A percentile compares a stretch with the other conserved stretches of the same genome.
Conservation (phyloP, 23 tunicate species). For the Ciona savignyi region DNA sequence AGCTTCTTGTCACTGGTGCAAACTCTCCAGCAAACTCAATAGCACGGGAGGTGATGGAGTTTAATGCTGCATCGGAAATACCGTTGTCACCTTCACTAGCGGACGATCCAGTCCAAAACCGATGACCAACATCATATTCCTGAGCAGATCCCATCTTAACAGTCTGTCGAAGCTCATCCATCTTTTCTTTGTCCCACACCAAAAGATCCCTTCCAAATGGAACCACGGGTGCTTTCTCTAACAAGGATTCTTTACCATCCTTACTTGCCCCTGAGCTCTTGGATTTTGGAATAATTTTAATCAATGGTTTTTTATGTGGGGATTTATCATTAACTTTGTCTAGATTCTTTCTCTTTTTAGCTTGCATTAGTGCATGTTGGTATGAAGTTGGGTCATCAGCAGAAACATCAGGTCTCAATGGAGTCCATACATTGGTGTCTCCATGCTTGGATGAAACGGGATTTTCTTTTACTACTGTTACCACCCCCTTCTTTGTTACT, state of each 20-base stretch:
- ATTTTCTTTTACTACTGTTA: not conserved
- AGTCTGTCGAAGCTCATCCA: slow-evolving; percentile 34
- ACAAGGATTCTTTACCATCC: not conserved
- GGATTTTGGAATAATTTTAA: not conserved
- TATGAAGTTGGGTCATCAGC: slow-evolving; percentile 62
- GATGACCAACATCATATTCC: slow-evolving; percentile 69
- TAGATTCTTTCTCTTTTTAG: slow-evolving; percentile 7
- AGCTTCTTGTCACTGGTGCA: slow-evolving; percentile 59
- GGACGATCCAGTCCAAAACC: slow-evolving; percentile 59
- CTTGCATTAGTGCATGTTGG: slow-evolving; percentile 57
- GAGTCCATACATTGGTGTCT: slow-evolving; percentile 65
- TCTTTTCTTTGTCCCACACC: slow-evolving; percentile 52
- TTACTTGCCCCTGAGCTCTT: not conserved
- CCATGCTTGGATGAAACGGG: not conserved
- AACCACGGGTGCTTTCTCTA: slow-evolving; percentile 68
- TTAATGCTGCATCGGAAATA: slow-evolving; percentile 78
- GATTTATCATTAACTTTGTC: not conserved
- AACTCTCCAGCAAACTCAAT: slow-evolving; percentile 68
- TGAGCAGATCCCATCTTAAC: slow-evolving; percentile 49
- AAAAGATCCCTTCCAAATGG: slow-evolving; percentile 63
- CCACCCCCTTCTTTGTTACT: not conserved
- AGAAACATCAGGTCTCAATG: slow-evolving; percentile 25
- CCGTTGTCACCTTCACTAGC: slow-evolving; percentile 54
- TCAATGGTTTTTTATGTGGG: not conserved
- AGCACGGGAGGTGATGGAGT: slow-evolving; percentile 51